Evolutionary conservation across 2,797 vertebrate species (phyloP).

Genomic region (Coluber constrictor): DNA sequence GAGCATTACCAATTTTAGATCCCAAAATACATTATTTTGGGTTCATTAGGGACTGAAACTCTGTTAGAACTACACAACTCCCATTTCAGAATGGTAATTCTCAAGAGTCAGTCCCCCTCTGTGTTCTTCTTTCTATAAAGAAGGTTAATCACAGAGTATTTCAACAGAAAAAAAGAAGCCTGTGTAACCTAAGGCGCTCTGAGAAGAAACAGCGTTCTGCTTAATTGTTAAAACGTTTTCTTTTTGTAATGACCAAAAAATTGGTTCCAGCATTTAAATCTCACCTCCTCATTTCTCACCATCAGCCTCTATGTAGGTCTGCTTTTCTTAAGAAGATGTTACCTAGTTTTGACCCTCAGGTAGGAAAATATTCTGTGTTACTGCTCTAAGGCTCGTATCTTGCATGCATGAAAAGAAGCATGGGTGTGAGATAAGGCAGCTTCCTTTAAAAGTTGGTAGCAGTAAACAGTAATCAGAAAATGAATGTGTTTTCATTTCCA

Average conservation of each 20-base stretch:
- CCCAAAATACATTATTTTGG: not conserved
- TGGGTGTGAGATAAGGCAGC: not conserved
- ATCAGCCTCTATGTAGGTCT: not conserved
- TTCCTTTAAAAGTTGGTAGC: too few relatives aligned
- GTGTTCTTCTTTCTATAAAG: not conserved
- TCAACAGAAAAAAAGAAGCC: not conserved
- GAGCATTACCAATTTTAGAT: not conserved
- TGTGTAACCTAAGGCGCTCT: not conserved
- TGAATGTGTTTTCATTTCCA: not conserved
- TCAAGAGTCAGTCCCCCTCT: not conserved
- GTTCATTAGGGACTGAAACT: not conserved
- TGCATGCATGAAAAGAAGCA: not conserved
- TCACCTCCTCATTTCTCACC: not conserved
- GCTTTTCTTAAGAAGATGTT: not conserved
- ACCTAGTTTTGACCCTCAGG: not conserved
- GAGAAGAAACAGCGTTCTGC: not conserved
- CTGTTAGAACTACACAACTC: not conserved
- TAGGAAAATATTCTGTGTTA: not conserved
- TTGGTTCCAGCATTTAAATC: not conserved
- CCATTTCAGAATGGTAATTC: not conserved
- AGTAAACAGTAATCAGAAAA: not conserved
- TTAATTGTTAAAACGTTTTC: not conserved
- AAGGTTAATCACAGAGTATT: not conserved
- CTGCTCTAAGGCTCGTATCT: not conserved
- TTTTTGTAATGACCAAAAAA: not conserved